Evolutionary conservation across 2,888 invertebrate species (phyloP), one percentile per base, ranked within the genome.

Genomic region (Loripinus fragilis): DNA sequence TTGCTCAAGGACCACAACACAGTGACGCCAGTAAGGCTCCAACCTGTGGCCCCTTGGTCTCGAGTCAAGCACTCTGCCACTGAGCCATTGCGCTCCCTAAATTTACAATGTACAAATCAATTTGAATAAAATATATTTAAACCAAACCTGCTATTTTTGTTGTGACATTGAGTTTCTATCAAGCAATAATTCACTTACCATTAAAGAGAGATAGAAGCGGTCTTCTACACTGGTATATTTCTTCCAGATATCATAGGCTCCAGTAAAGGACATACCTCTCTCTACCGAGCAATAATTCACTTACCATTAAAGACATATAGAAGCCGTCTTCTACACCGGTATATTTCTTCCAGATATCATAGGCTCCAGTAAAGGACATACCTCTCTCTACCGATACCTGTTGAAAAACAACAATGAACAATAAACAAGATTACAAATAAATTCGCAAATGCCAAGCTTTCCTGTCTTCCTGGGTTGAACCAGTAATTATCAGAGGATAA

Each of bases 151-250:
- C n/a, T n/a, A n/a, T n/a, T n/a, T n/a, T n/a, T n/a, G n/a, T n/a
- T n/a, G n/a, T n/a, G n/a, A n/a, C n/a, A n/a, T n/a, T n/a, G n/a
- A n/a, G n/a, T n/a, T n/a, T n/a, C n/a, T n/a, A n/a, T n/a, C n/a
- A n/a, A n/a, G n/a, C n/a, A n/a, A n/a, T n/a, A 20, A 48, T 10
- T 17, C 20, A 78, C 88, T 78, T 74, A 94, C 95, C 94, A 97
- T 96, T 92, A 96, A 96, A 20, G 98, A 97, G 68, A 98, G 92
- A 94, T 98, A 99, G 95, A 98, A 99, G 15, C 99, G 98, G 94
- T 98, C 98, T 89, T 97, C 96, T 73, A 95, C 94, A 0, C 96
- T 96, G 0, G 95, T 94, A 76, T 97, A 95, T 86, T 97, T 96
- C 0, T 94, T 93, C 93, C 94, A 95, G 93, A 97, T 96, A 84